Percentiles rank a stretch among this genome's conserved stretches.
Conservation (phyloP, 2,113 vertebrate species). For the Terrapene triunguis region DNA sequence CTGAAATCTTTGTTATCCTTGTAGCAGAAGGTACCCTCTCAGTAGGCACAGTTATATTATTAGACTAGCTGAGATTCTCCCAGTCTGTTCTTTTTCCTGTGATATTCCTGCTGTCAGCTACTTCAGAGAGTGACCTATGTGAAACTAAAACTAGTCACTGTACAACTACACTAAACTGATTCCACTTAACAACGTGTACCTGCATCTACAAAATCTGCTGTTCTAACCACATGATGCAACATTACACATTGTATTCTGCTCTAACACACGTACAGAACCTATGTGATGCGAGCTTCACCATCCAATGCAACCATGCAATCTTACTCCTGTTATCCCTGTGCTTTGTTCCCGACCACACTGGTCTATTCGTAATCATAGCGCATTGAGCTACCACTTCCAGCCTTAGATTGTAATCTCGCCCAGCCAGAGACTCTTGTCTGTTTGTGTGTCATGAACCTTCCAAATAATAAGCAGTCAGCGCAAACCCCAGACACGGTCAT, state of each 20-base stretch:
- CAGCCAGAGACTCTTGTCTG: rapidly evolving
- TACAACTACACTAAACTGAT: background rate
- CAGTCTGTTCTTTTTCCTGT: background rate
- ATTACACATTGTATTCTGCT: background rate
- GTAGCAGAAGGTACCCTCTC: background rate
- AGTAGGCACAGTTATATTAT: background rate
- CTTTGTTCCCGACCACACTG: background rate
- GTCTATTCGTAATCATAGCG: background rate
- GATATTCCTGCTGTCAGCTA: background rate
- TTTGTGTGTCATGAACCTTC: background rate
- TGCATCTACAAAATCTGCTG: background rate
- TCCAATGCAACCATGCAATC: background rate
- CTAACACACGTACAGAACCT: background rate
- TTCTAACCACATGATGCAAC: background rate
- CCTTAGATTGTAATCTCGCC: background rate
- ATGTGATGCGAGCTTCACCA: background rate
- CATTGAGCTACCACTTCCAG: background rate
- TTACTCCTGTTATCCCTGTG: background rate
- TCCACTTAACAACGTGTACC: background rate
- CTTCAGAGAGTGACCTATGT: background rate
- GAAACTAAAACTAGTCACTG: background rate
- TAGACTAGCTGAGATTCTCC: background rate
- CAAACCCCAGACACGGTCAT: background rate
- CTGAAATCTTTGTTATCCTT: background rate
- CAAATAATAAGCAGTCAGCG: background rate